Evolutionary conservation across 37 sponge, comb jelly and placozoan species (phyloP).

Genomic region (Halisarca cf. caerulea): DNA sequence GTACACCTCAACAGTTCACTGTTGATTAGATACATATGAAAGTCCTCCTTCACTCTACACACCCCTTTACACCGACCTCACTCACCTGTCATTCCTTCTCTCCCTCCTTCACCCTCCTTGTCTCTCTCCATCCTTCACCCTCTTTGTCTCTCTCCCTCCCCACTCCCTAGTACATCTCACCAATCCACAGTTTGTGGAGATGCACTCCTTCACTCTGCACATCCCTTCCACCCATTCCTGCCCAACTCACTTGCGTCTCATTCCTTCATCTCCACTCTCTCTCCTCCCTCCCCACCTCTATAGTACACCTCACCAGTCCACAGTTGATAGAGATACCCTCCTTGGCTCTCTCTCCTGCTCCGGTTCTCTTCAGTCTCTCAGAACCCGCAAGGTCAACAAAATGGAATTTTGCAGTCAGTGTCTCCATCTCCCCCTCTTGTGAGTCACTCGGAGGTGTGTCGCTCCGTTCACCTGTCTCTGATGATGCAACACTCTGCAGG

Average conservation of each 20-base stretch:
- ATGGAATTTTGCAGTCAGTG: constrained; percentile 89
- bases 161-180: too few species aligned
- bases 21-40: too few species aligned
- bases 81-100: too few species aligned
- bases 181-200: too few species aligned
- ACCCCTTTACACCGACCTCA: too few species aligned
- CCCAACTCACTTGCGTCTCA: not conserved
- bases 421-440: constrained; percentile 74
- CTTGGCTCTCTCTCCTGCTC: constrained; percentile 97
- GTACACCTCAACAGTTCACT: too few species aligned
- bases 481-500: not conserved
- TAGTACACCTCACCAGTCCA: constrained; percentile 82
- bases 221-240: not conserved
- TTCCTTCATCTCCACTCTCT: not conserved
- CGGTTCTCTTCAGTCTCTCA: constrained; percentile 96
- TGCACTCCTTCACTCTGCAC: too few species aligned
- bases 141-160: too few species aligned
- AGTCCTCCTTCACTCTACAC: too few species aligned
- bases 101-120: too few species aligned
- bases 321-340: constrained; percentile 99
- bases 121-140: too few species aligned
- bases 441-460: not conserved
- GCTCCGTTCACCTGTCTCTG: constrained; percentile 16
- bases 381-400: constrained; percentile 99
- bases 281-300: not conserved